Conservation (phyloP, 2,888 invertebrate genomes). For the Gonocerus acuteangulatus region DNA sequence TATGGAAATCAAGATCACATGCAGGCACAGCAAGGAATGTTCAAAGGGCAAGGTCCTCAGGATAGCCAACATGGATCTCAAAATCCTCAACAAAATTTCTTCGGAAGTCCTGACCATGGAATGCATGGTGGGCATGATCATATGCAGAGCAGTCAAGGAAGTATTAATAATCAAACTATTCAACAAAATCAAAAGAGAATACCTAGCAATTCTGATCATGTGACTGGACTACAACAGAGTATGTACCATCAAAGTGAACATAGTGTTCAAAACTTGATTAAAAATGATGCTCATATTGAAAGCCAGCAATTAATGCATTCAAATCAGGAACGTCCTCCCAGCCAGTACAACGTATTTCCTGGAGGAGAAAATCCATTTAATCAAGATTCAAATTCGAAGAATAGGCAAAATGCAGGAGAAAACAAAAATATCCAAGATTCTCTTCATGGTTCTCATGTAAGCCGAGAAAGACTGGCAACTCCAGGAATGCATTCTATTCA, state of each 20-base stretch:
- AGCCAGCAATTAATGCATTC: slow-evolving; percentile 2
- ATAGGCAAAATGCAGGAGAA: not conserved
- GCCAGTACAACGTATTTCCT: slow-evolving; percentile 2
- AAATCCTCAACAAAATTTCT: slow-evolving; percentile 20
- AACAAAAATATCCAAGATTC: slow-evolving; percentile 5
- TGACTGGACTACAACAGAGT: not conserved
- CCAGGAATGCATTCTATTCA: not conserved
- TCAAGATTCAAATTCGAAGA: not conserved
- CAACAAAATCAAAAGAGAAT: slow-evolving; percentile 11
- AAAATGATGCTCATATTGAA: not conserved
- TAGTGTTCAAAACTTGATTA: slow-evolving; percentile 14
- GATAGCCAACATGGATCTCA: slow-evolving; percentile 2
- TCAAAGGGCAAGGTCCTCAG: not conserved
- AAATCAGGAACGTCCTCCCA: slow-evolving; percentile 1
- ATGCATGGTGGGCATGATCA: slow-evolving; percentile 8
- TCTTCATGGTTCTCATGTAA: not conserved
- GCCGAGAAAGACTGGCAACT: not conserved
- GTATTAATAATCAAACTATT: slow-evolving; percentile 2
- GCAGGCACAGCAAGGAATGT: not conserved
- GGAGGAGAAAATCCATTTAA: not conserved
- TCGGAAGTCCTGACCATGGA: slow-evolving; percentile 13
- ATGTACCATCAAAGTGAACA: slow-evolving; percentile 11
- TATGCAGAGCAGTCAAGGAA: not conserved
- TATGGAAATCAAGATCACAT: slow-evolving; percentile 11
- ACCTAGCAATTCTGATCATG: not conserved